Percentiles rank a stretch among this genome's conserved stretches.
These are phyloP conservation scores for Phoenicopterus ruber DNA, from an alignment of 2,113 vertebrate species.

Conservation along the genomic window DNA sequence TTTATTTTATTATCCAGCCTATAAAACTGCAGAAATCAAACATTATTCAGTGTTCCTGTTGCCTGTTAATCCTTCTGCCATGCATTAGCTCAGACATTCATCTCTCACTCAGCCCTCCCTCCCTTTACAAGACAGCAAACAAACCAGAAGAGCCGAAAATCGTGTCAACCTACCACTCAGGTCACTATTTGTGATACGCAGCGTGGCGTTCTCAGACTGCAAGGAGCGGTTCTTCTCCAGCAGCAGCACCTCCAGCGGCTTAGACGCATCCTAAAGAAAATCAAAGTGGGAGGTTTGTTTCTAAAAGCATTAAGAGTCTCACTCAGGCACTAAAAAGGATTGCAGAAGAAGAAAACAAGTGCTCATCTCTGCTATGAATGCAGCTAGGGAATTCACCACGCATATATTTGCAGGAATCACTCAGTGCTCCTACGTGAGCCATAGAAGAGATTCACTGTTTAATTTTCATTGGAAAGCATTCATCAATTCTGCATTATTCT, in stretches of 20 bases:
- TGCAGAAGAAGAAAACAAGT: neutral
- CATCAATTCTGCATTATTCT: constrained; percentile 8
- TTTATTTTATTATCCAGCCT: constrained; percentile 23
- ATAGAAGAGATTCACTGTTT: neutral
- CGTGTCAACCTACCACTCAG: constrained; percentile 90
- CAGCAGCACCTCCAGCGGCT: constrained; percentile 93
- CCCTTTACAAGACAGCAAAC: constrained; percentile 10
- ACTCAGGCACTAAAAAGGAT: neutral
- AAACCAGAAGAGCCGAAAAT: neutral
- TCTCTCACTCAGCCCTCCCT: constrained; percentile 48
- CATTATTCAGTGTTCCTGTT: neutral
- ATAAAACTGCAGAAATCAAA: constrained; percentile 19
- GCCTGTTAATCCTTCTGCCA: constrained; percentile 36
- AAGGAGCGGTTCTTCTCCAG: constrained; percentile 95
- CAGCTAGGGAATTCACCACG: neutral
- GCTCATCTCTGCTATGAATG: neutral
- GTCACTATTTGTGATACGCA: constrained; percentile 94
- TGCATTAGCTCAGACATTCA: constrained; percentile 52
- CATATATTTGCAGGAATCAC: neutral
- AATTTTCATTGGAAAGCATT: neutral
- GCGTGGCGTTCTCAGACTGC: constrained; percentile 92
- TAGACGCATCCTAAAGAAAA: constrained; percentile 83
- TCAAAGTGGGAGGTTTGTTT: constrained; percentile 37
- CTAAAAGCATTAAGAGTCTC: neutral
- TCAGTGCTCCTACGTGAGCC: neutral